Evolutionary conservation across 1,140 invertebrate species (phyloP), one percentile per base, ranked within the genome.

Genomic region (Macrocentrus cingulum): DNA sequence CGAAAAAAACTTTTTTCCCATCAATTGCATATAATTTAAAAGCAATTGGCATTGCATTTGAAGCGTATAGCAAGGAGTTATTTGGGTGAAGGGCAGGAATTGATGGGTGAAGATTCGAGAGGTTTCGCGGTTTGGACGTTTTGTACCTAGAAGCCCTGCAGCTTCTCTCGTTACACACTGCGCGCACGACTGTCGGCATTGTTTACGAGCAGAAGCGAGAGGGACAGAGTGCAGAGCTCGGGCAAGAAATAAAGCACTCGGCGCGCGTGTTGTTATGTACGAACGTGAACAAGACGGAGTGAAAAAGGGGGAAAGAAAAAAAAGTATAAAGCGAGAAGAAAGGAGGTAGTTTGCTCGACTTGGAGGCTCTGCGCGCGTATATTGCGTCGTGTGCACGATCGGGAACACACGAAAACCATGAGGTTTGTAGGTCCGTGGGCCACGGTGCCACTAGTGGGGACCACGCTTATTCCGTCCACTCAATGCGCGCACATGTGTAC

Each of bases 361-460:
- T 62, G 20, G 42, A 8, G 22, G 23, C 29, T 13, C 23, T 29
- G 13, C 45, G n/a, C n/a, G n/a, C n/a, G n/a, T n/a, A n/a, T n/a
- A n/a, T n/a, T n/a, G n/a, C n/a, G n/a, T n/a, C n/a, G 44, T 51
- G 37, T 37, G 36, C 51, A 45, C 54, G 52, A 63, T 63, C 59
- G 55, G 46, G 60, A 64, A 51, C 41, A 51, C 55, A 56, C 51
- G 56, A 51, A 50, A 58, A 42, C 61, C 37, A 62, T 50, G 51
- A 58, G 59, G 65, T 71, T 69, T 70, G 64, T 69, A 69, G 69
- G 69, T 70, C 58, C 72, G 65, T 71, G 62, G 64, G 70, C 66
- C 70, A 72, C 64, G 63, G 60, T 67, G 70, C 67, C 69, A n/a
- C n/a, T n/a, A 73, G 60, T 73, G 62, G 68, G 64, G 36, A 32